phyloP scores from a whole-genome alignment of 2,797 vertebrate genomes.

The Periparus ater region DNA sequence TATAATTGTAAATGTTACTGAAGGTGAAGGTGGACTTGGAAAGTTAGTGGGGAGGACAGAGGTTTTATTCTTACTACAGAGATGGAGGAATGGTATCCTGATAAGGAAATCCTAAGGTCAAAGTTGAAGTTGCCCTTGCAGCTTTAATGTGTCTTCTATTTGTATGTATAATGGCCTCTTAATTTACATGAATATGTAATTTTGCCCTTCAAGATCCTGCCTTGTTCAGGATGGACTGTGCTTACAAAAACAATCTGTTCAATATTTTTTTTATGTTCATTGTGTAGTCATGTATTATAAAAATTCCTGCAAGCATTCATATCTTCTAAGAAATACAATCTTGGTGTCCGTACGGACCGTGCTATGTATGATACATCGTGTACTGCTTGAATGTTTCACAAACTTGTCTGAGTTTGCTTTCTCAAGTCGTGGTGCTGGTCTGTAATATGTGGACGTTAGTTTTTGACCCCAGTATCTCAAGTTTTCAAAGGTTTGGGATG shows the following conservation, averaged over 20 bases:
- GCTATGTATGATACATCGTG: background rate
- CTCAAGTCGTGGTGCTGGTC: background rate
- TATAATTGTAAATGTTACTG: conserved; percentile 25
- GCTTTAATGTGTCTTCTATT: conserved; percentile 3
- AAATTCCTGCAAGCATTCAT: background rate
- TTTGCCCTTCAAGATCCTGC: background rate
- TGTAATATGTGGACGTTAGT: background rate
- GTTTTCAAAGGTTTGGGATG: background rate
- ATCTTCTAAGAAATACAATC: background rate
- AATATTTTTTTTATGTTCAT: background rate
- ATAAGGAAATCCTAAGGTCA: background rate
- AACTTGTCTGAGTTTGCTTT: background rate
- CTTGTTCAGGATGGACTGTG: background rate
- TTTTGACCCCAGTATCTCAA: background rate
- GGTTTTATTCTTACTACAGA: background rate
- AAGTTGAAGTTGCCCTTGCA: background rate
- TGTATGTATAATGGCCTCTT: background rate
- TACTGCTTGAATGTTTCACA: background rate
- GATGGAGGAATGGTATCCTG: background rate
- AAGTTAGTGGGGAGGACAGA: background rate
- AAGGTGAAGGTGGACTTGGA: background rate
- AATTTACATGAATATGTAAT: background rate
- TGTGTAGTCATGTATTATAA: background rate
- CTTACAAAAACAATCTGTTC: background rate
- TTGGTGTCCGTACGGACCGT: fast-evolving